phyloP scores from a whole-genome alignment of 2,888 invertebrate species.

The Helobdella robusta region DNA sequence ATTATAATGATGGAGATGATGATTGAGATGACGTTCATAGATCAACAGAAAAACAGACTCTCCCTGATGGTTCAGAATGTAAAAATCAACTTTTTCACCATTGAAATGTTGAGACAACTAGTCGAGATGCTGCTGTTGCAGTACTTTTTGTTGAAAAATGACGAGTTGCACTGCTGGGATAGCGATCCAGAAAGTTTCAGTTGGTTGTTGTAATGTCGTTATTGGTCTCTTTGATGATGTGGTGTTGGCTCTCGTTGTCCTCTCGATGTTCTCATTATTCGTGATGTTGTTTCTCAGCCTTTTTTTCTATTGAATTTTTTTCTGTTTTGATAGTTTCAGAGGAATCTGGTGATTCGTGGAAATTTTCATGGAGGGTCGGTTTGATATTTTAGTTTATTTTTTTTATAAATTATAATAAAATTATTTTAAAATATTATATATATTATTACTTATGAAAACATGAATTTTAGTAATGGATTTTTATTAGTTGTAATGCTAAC shows the following conservation, averaged over 20 bases:
- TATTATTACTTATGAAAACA: no score
- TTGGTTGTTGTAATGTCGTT: slow-evolving; percentile 33
- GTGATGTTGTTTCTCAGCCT: no score
- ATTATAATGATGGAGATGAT: no score
- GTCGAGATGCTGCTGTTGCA: slow-evolving; percentile 73
- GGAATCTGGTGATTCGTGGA: slow-evolving; percentile 85
- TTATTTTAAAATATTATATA: no score
- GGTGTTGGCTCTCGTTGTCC: background rate
- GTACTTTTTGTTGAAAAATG: slow-evolving; percentile 73
- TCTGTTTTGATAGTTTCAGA: slow-evolving; percentile 55
- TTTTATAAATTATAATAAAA: background rate
- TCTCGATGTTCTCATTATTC: background rate
- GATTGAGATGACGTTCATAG: background rate
- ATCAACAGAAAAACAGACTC: slow-evolving; percentile 42
- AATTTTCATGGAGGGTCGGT: slow-evolving; percentile 73
- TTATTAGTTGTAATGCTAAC: no score
- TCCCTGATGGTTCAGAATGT: slow-evolving; percentile 60
- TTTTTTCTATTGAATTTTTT: background rate
- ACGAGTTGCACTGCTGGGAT: slow-evolving; percentile 78
- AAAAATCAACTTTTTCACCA: slow-evolving; percentile 68
- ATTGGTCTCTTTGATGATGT: no score
- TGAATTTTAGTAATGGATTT: no score
- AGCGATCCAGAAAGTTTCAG: slow-evolving; percentile 81
- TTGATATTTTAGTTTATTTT: slow-evolving; percentile 13
- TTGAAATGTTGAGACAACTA: slow-evolving; percentile 67